Conservation (phyloP, 2,888 invertebrate species). For the Drosophila falleni region DNA sequence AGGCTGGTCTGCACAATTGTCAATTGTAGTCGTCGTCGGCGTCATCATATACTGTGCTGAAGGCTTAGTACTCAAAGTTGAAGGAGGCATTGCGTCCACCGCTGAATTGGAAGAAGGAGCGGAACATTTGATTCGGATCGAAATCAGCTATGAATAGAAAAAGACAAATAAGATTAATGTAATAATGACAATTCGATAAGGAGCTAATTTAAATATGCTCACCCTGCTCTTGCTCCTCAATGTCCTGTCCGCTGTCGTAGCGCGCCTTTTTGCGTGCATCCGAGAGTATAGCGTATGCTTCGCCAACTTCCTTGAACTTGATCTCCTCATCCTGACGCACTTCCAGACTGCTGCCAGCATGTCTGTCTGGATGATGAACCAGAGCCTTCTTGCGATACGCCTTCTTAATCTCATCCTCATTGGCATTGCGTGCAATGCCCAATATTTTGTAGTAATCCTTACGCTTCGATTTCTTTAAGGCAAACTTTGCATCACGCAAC, state of each 20-base stretch:
- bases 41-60: neutral
- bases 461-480: slow-evolving; percentile 95
- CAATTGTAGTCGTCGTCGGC: neutral
- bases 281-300: slow-evolving; percentile 96
- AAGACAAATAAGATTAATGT: neutral
- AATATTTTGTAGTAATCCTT: slow-evolving; percentile 99
- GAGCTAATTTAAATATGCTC: neutral
- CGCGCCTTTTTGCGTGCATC: slow-evolving; percentile 95
- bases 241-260: slow-evolving; percentile 96
- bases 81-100: slow-evolving; percentile 87
- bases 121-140: slow-evolving; percentile 94
- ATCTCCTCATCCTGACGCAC: slow-evolving; percentile 96
- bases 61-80: slow-evolving; percentile 81
- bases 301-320: slow-evolving; percentile 98
- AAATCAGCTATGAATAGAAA: slow-evolving; percentile 87
- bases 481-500: slow-evolving; percentile 94
- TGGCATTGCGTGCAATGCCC: slow-evolving; percentile 92
- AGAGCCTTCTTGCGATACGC: slow-evolving; percentile 92
- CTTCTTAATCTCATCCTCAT: slow-evolving; percentile 97
- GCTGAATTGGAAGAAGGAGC: slow-evolving; percentile 91
- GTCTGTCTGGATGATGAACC: slow-evolving; percentile 97
- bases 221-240: slow-evolving; percentile 89
- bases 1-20: slow-evolving; percentile 6
- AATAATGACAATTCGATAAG: neutral
- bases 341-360: slow-evolving; percentile 93